Conservation (phyloP, 2,113 vertebrate genomes). For the Paraplagusia blochii region DNA sequence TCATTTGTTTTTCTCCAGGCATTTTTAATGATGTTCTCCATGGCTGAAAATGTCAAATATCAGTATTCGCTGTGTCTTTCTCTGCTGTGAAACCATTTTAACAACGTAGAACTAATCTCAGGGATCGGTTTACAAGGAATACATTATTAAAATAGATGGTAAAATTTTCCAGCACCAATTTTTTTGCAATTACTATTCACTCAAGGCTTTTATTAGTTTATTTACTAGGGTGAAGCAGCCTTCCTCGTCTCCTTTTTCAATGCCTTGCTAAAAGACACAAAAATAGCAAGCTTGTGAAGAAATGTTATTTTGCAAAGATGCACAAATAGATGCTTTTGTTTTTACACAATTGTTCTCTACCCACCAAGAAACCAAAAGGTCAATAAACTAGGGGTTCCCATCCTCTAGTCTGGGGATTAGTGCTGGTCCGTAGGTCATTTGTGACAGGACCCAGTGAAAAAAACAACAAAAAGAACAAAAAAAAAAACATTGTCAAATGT, state of each 20-base stretch:
- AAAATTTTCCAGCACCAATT: constrained; percentile 7
- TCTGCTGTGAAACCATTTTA: constrained; percentile 26
- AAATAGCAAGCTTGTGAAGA: not conserved
- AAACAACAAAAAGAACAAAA: no score
- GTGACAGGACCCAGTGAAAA: no score
- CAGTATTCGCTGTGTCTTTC: constrained; percentile 47
- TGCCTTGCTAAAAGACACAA: not conserved
- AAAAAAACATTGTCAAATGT: no score
- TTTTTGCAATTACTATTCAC: constrained; percentile 20
- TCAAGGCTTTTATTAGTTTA: constrained; percentile 15
- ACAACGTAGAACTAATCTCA: constrained; percentile 12
- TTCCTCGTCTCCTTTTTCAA: constrained; percentile 12
- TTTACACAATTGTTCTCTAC: no score
- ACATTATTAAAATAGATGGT: constrained; percentile 21
- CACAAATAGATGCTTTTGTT: no score
- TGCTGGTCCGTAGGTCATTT: no score
- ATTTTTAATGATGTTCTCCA: constrained; percentile 34
- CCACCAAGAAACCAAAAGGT: no score
- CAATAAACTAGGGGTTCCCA: no score
- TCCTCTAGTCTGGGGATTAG: no score
- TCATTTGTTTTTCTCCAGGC: constrained; percentile 57
- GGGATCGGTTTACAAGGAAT: constrained; percentile 39
- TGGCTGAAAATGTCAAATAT: constrained; percentile 50
- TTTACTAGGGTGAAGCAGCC: constrained; percentile 5
- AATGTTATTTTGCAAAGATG: no score